phyloP scores from a whole-genome alignment of 1,140 invertebrate species.

The Drosophila pachea region DNA sequence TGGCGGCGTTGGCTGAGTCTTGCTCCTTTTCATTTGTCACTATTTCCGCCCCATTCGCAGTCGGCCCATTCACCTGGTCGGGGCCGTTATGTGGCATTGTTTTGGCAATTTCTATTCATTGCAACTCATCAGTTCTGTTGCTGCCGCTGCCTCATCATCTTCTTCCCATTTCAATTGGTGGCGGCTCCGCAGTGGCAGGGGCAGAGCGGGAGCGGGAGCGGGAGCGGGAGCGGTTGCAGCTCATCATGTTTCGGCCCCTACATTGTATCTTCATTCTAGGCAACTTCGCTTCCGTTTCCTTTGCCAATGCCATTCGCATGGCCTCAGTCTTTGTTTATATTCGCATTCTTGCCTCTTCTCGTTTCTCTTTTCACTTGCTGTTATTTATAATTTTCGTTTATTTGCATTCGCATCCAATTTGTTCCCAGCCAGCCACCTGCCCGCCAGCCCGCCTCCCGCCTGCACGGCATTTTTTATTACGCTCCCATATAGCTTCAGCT shows the following conservation, averaged over 20 bases:
- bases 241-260: constrained; percentile 40
- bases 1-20: not conserved
- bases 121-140: constrained; percentile 68
- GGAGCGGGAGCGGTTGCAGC: constrained; percentile 18
- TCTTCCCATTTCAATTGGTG: constrained; percentile 45
- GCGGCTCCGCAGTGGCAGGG: not conserved
- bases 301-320: constrained; percentile 34
- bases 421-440: constrained; percentile 51
- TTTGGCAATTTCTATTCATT: constrained; percentile 78
- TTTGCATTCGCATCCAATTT: constrained; percentile 78
- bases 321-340: constrained; percentile 42
- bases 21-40: constrained; percentile 29
- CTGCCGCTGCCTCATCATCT: constrained; percentile 21
- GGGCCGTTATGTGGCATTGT: constrained; percentile 39
- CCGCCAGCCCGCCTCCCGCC: not conserved
- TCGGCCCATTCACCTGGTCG: constrained; percentile 11
- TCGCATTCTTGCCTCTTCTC: constrained; percentile 32
- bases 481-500: constrained; percentile 11
- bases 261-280: constrained; percentile 9
- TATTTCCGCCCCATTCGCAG: constrained; percentile 10
- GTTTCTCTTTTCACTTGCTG: constrained; percentile 52
- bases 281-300: constrained; percentile 5
- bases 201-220: not conserved
- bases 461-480: constrained; percentile 13
- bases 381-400: constrained; percentile 79